Evolutionary conservation across 2,113 vertebrate species (phyloP).

Genomic region (Pelmatolapia mariae): DNA sequence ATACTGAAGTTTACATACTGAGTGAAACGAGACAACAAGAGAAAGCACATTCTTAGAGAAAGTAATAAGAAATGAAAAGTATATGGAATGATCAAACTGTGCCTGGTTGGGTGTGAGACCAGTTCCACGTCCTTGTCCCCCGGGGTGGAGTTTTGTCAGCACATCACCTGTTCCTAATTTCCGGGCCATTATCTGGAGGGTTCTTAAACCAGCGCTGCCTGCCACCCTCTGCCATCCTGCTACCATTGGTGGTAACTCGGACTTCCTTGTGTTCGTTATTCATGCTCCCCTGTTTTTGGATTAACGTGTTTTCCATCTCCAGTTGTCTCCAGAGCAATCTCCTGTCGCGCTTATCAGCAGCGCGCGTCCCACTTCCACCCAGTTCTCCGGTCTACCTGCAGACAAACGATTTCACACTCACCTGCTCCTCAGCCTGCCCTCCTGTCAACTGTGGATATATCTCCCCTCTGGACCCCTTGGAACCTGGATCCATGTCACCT

Average conservation of each 20-base stretch:
- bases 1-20: neutral
- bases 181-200: neutral
- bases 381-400: neutral
- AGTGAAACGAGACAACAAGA: neutral
- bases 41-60: neutral
- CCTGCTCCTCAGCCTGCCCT: neutral
- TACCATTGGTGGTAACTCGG: neutral
- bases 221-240: neutral
- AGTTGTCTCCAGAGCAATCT: neutral
- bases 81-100: neutral
- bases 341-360: neutral
- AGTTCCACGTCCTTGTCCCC: neutral
- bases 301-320: neutral
- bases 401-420: neutral
- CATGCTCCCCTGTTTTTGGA: neutral
- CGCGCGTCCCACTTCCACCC: no score
- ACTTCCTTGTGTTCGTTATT: neutral
- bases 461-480: neutral
- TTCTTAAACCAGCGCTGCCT: neutral
- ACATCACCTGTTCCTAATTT: neutral
- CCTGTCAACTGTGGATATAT: neutral
- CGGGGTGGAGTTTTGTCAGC: neutral
- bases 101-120: neutral
- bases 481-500: neutral
- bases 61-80: neutral